These are phyloP conservation scores for Crotalus helleri DNA, from an alignment of 2,113 vertebrate genomes.

Conservation along the genomic window DNA sequence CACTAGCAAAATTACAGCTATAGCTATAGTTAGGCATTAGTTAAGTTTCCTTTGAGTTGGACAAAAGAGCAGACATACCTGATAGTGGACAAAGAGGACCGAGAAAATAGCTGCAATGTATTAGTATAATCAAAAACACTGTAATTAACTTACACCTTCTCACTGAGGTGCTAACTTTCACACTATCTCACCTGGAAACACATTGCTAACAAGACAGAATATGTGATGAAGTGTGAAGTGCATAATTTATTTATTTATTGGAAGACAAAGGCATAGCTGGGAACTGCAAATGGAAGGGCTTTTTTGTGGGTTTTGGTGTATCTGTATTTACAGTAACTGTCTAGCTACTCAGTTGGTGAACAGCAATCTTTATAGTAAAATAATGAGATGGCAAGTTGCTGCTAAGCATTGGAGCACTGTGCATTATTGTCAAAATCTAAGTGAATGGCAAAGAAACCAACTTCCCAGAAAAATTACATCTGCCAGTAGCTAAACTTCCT, in stretches of 20 bases:
- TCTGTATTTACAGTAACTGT: not conserved
- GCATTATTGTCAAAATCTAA: not conserved
- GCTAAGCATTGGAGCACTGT: not conserved
- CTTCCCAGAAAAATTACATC: not conserved
- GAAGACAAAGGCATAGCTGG: rapidly evolving
- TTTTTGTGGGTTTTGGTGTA: rapidly evolving
- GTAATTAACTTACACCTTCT: not conserved
- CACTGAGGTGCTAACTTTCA: not conserved
- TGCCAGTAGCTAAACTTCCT: slow-evolving; percentile 10
- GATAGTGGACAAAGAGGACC: not conserved
- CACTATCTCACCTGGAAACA: not conserved
- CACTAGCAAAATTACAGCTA: not conserved
- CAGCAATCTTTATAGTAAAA: not conserved
- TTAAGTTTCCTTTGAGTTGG: not conserved
- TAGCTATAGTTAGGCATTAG: not conserved
- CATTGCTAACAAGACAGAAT: not conserved
- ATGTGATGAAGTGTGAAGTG: not conserved
- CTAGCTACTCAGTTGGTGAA: not conserved
- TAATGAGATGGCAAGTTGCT: not conserved
- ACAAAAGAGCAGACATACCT: not conserved
- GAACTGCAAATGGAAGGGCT: rapidly evolving
- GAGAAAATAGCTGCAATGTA: not conserved
- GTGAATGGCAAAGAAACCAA: not conserved
- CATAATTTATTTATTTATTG: not conserved
- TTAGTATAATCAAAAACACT: not conserved